Base-by-base conservation (phyloP, 2,113 vertebrate genomes). In the Chinchilla lanigera region DNA sequence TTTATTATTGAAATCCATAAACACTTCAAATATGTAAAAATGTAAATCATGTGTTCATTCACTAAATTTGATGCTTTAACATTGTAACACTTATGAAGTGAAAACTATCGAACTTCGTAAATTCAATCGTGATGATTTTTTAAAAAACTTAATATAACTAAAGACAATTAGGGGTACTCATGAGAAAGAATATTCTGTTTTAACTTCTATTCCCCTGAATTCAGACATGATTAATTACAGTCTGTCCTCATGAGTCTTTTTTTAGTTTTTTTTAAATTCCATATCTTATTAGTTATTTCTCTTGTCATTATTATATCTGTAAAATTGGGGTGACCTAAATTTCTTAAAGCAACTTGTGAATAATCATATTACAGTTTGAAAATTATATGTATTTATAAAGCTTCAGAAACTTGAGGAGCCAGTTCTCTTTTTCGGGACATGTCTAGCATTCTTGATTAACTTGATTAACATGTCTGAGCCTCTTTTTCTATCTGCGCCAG, bases 191-290 rank as follows among this genome's bases (percentile, higher is more conserved):
- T 89, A 61, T 93, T 28, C 20, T 73, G n/a, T 91, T 61, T 87
- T 90, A 24, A 50, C 3, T 90, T 71, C 86, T 52, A 84, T 87
- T 65, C 75, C 28, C 38, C 3, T 61, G 8, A 95, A 73, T 90
- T 95, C 47, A 95, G 67, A 38, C 16, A 89, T 38, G 30, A 89
- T 93, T 86, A 65, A 89, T 85, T 91, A 77, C 93, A 75, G 61
- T 56, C 3, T 88, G 0, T 89, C 0, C 65, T 61, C 44, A 22
- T 61, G 4, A 86, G 5, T 77, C 26, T 82, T 92, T 85, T 82
- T 90, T 81, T 58, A 41, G 20, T 61, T 91, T 93, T 93, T 86
- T 52, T 26, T 84, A 80, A 77, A 30, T 41, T 28, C 3, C 10
- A 44, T 73, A 60, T 80, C 83, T 83, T 86, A 14, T 75, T 69